Percentiles rank a stretch among this genome's conserved stretches.
These are phyloP conservation scores for Drosophila lacteicornis DNA, from an alignment of 1,140 invertebrate genomes.

Conservation along the genomic window DNA sequence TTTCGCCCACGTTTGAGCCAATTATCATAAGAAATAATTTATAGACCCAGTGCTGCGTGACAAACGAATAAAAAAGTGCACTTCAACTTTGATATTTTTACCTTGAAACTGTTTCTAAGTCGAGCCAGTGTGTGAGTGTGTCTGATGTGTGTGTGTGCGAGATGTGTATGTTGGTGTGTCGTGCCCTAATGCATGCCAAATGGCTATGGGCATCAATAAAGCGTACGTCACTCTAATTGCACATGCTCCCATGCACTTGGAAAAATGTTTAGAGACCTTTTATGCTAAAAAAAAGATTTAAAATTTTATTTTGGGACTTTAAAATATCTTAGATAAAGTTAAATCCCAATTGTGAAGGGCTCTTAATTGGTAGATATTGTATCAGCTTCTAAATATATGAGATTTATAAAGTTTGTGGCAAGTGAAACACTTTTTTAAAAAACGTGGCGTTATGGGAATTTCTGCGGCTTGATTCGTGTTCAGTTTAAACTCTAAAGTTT, in stretches of 20 bases:
- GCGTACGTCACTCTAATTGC: constrained; percentile 81
- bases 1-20: constrained; percentile 62
- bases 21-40: constrained; percentile 81
- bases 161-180: constrained; percentile 22
- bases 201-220: constrained; percentile 78
- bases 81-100: constrained; percentile 81
- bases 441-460: no score
- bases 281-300: neutral
- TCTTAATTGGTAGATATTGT: no score
- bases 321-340: no score
- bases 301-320: no score
- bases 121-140: constrained; percentile 3
- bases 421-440: no score
- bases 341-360: no score
- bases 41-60: constrained; percentile 62
- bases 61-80: constrained; percentile 66
- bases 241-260: constrained; percentile 32
- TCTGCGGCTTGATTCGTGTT: no score
- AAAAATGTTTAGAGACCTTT: neutral
- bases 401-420: no score
- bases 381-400: no score
- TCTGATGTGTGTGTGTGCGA: constrained; percentile 13
- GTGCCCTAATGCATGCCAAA: constrained; percentile 77
- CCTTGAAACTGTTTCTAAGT: constrained; percentile 61
- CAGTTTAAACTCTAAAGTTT: no score